These are phyloP conservation scores for Allacma fusca DNA, from an alignment of 2,888 invertebrate genomes.

Conservation along the genomic window DNA sequence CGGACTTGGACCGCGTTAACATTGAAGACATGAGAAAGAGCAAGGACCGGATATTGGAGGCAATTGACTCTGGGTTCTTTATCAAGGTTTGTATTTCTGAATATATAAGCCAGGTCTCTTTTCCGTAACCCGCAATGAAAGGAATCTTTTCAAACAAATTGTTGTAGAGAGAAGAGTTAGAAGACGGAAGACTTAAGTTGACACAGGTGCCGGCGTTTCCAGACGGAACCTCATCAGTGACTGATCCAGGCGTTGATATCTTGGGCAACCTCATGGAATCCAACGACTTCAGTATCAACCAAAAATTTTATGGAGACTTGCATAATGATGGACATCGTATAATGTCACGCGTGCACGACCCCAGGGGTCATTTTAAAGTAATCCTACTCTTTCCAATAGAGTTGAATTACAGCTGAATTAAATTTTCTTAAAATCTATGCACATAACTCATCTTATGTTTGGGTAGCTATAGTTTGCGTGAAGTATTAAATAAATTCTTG, in stretches of 20 bases:
- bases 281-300: slow-evolving; percentile 64
- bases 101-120: background rate
- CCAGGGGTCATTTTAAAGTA: slow-evolving; percentile 73
- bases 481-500: background rate
- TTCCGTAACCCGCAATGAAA: no score
- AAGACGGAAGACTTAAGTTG: no score
- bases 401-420: no score
- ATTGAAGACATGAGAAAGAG: slow-evolving; percentile 76
- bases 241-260: slow-evolving; percentile 74
- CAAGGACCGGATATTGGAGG: slow-evolving; percentile 76
- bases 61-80: slow-evolving; percentile 70
- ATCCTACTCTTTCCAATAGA: background rate
- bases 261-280: slow-evolving; percentile 85
- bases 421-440: no score
- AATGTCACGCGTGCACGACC: slow-evolving; percentile 80
- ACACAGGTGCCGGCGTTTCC: slow-evolving; percentile 64
- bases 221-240: slow-evolving; percentile 61
- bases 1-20: slow-evolving; percentile 9
- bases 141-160: no score
- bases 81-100: slow-evolving; percentile 1
- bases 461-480: no score
- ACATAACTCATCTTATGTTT: no score
- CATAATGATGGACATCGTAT: slow-evolving; percentile 85
- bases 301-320: slow-evolving; percentile 65
- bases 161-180: no score